These are phyloP conservation scores for Phyllostomus hastatus DNA, from an alignment of 2,113 vertebrate species.

Conservation along the genomic window DNA sequence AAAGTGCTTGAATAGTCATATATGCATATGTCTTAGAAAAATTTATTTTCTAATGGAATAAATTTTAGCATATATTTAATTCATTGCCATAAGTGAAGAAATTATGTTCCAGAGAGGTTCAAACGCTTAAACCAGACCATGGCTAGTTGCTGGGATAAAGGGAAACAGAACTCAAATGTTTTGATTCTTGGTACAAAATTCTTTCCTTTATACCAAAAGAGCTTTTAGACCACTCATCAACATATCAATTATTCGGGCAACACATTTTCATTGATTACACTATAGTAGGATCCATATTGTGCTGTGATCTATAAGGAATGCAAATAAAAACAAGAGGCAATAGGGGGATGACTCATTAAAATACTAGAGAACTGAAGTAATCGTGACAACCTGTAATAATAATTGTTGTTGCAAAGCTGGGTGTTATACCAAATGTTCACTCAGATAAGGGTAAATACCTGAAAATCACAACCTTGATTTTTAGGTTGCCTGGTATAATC, in stretches of 20 bases:
- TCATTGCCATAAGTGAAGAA: neutral
- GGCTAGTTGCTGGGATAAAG: neutral
- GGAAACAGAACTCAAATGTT: neutral
- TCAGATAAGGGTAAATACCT: neutral
- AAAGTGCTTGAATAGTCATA: neutral
- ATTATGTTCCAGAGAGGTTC: neutral
- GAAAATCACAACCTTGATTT: neutral
- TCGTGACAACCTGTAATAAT: neutral
- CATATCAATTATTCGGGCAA: neutral
- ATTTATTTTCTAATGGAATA: neutral
- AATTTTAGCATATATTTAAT: neutral
- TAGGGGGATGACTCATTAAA: neutral
- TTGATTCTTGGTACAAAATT: neutral
- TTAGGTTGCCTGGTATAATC: neutral
- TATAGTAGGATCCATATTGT: neutral
- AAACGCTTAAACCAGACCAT: neutral
- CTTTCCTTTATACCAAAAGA: neutral
- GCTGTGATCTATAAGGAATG: neutral
- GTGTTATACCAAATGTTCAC: neutral
- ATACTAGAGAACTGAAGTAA: neutral
- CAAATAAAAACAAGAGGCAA: neutral
- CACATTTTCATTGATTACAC: neutral
- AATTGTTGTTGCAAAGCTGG: neutral
- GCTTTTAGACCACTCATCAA: neutral
- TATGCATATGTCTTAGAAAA: neutral